Percentiles rank a stretch among this genome's conserved stretches.
phyloP scores from a whole-genome alignment of 2,888 invertebrate genomes.

The Zaprionus obscuricornis region DNA sequence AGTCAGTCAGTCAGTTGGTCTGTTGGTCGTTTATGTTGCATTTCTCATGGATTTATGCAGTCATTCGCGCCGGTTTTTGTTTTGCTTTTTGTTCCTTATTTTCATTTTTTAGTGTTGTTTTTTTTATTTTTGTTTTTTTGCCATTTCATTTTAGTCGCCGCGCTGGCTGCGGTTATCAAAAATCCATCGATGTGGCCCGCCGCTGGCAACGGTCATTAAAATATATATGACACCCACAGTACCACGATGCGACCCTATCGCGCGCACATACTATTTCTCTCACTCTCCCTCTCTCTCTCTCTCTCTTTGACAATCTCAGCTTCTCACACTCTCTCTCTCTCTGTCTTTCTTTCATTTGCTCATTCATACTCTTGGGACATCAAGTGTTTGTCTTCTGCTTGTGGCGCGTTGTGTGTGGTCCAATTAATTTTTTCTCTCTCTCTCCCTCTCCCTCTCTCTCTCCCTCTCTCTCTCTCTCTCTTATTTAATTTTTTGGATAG shows the following conservation, averaged over 20 bases:
- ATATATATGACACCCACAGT: conserved; percentile 76
- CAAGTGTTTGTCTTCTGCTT: conserved; percentile 29
- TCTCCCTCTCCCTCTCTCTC: no score
- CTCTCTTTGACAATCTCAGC: no score
- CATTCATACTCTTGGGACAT: background rate
- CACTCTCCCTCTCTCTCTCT: background rate
- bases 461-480: no score
- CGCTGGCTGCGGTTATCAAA: conserved; percentile 51
- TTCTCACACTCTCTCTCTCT: conserved; percentile 22
- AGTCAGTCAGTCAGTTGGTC: conserved; percentile 37
- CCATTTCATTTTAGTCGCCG: conserved; percentile 57
- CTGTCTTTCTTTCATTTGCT: conserved; percentile 34
- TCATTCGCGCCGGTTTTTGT: conserved; percentile 69
- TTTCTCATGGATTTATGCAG: conserved; percentile 77
- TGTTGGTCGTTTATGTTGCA: conserved; percentile 45
- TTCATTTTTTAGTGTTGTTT: background rate
- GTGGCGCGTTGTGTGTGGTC: conserved; percentile 65
- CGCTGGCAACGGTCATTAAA: conserved; percentile 56
- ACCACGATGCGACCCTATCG: conserved; percentile 47
- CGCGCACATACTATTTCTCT: no score
- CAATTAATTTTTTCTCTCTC: conserved; percentile 70
- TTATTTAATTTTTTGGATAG: conserved; percentile 70
- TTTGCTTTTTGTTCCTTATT: background rate
- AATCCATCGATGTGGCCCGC: conserved; percentile 52
- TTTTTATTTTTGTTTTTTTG: conserved; percentile 33